Evolutionary conservation across 1,140 invertebrate genomes (phyloP), one percentile per base, ranked within the genome.

Genomic region (Catajapyx aquilonaris): DNA sequence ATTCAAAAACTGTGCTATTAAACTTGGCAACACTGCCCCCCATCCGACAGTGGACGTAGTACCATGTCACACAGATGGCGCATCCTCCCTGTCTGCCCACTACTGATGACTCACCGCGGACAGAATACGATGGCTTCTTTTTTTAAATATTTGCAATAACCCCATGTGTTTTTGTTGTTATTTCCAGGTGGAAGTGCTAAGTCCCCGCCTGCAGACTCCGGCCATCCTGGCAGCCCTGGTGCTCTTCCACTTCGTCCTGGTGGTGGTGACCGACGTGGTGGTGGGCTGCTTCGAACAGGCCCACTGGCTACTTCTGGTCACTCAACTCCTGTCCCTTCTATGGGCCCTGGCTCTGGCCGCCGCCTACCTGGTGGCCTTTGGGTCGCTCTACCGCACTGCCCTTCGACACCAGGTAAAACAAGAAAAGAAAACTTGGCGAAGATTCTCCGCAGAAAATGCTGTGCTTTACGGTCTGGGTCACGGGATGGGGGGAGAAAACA

Each of bases 291-390:
- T 54, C 16, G 56, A 62, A 16, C 56, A 59, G 48, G 48, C 60
- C 50, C 65, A 46, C 66, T 73, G 43, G 2, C 35, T 50, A 21
- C 41, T 57, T 13, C 44, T 60, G 31, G 45, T 55, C 11, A 53
- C 55, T 31, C 56, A 60, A 38, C 43, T 54, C 4, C 55, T 83
- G 41, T 76, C 74, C 44, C 55, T 84, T 15, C 65, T 81, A 20
- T 87, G 81, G 55, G 48, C 54, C 11, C 66, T 84, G 5, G 71
- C 73, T 2, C 59, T 90, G 9, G 83, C 83, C 0, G 54, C 83
- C 0, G 74, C 77, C 39, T 90, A 87, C 57, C 62, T 87, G 34
- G 84, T 81, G 52, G 66, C 84, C 20, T 90, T 87, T 53, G 61
- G 44, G 49, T 62, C 50, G 38, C 44, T 66, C 9, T 54, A 55